Conservation (phyloP, 2,888 invertebrate species). For the Diplolepis rosae region DNA sequence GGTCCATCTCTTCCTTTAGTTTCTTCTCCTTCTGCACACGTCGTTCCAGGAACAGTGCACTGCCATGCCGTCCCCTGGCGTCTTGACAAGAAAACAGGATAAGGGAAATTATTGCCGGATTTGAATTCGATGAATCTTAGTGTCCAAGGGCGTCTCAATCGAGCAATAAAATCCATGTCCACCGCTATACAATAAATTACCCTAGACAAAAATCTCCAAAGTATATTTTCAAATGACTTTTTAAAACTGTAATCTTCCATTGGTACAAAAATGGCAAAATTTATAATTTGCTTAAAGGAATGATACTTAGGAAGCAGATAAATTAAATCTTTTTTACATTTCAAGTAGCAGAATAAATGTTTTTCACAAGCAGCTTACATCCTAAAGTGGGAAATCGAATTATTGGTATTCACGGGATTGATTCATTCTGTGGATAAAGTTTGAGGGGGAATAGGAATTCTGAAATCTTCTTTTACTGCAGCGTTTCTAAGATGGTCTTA, state of each 20-base stretch:
- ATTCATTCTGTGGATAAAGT: constrained; percentile 22
- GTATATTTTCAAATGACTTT: background rate
- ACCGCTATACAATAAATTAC: constrained; percentile 4
- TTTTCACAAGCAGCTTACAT: background rate
- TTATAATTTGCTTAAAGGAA: background rate
- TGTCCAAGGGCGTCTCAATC: constrained; percentile 8
- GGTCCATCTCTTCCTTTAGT: constrained; percentile 42
- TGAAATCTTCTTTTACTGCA: constrained; percentile 12
- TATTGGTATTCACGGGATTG: background rate
- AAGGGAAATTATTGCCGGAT: constrained; percentile 53
- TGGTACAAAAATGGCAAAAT: background rate
- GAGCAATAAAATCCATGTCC: constrained; percentile 12
- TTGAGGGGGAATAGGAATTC: constrained; percentile 21
- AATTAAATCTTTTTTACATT: background rate
- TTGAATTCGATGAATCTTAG: constrained; percentile 39
- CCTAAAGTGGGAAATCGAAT: constrained; percentile 22
- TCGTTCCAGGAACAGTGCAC: constrained; percentile 33
- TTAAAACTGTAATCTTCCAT: background rate
- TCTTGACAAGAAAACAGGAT: constrained; percentile 53
- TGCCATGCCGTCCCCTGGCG: constrained; percentile 25
- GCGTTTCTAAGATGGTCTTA: constrained; percentile 15
- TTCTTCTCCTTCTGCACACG: constrained; percentile 29
- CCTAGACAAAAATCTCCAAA: background rate
- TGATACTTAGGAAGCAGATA: background rate
- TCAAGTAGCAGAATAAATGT: background rate